phyloP scores from a whole-genome alignment of 2,888 invertebrate species.

The Mycogona germanica region DNA sequence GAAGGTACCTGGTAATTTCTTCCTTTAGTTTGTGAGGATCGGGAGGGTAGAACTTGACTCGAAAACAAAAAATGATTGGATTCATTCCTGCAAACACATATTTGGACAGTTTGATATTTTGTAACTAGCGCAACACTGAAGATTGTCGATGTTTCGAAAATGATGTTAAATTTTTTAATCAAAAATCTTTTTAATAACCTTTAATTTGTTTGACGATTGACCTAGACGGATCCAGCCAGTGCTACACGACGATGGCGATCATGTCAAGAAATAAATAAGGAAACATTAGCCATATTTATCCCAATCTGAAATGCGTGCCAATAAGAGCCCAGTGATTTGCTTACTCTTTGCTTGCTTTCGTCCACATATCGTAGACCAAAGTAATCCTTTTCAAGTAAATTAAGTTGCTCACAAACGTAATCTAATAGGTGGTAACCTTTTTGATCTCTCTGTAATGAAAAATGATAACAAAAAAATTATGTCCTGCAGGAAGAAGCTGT shows the following conservation, averaged over 20 bases:
- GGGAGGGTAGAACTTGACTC: slow-evolving; percentile 95
- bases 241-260: slow-evolving; percentile 49
- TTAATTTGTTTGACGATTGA: slow-evolving; percentile 83
- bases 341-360: slow-evolving; percentile 72
- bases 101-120: too few relatives aligned
- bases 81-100: slow-evolving; percentile 76
- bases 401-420: slow-evolving; percentile 78
- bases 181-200: slow-evolving; percentile 44
- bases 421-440: slow-evolving; percentile 83
- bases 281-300: too few relatives aligned
- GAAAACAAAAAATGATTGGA: slow-evolving; percentile 85
- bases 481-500: too few relatives aligned
- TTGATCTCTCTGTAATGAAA: slow-evolving; percentile 58
- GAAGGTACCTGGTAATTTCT: slow-evolving; percentile 61
- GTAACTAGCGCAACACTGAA: neutral
- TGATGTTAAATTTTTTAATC: neutral
- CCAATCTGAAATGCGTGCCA: neutral
- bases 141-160: neutral
- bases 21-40: slow-evolving; percentile 87
- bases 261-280: neutral
- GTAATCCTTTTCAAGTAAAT: slow-evolving; percentile 85
- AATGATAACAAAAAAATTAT: too few relatives aligned
- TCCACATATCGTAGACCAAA: slow-evolving; percentile 90
- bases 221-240: slow-evolving; percentile 87
- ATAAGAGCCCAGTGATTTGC: slow-evolving; percentile 30